A percentile compares a stretch with the other conserved stretches of the same genome.
Conservation (phyloP, 1,140 invertebrate genomes). For the Marisa cornuarietis region DNA sequence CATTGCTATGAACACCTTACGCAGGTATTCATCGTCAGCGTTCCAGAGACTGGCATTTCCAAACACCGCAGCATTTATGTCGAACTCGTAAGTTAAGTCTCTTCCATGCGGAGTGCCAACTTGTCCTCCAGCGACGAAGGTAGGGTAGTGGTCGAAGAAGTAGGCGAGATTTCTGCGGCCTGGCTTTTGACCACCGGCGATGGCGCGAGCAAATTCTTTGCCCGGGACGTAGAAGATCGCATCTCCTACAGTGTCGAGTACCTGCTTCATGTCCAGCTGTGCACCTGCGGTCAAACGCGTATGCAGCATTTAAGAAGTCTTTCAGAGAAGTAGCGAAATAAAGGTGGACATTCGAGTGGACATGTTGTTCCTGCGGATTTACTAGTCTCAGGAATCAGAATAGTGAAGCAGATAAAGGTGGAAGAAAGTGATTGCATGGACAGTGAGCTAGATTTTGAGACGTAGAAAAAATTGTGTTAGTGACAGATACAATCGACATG, state of each 20-base stretch:
- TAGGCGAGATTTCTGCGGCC: neutral
- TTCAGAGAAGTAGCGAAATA: too few species aligned
- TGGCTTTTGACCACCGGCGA: neutral
- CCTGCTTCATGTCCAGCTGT: neutral
- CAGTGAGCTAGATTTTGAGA: too few species aligned
- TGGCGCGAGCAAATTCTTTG: neutral
- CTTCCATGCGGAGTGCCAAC: neutral
- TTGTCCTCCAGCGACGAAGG: neutral
- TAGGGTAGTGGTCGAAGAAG: slow-evolving; percentile 4
- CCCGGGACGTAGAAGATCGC: neutral
- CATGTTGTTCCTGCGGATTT: too few species aligned
- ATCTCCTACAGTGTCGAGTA: neutral
- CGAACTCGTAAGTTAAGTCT: neutral
- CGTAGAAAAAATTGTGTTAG: too few species aligned
- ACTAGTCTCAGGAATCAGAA: too few species aligned
- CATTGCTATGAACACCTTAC: neutral
- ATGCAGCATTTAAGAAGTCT: too few species aligned
- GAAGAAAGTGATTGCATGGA: too few species aligned
- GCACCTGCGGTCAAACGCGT: neutral
- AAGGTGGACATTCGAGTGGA: too few species aligned
- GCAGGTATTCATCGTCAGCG: neutral
- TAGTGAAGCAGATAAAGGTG: too few species aligned
- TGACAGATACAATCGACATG: too few species aligned
- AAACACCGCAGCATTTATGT: neutral
- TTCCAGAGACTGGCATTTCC: slow-evolving; percentile 1